Percentiles rank a stretch among this genome's conserved stretches.
Conservation (phyloP, 2,797 vertebrate species). For the Discoglossus pictus region DNA sequence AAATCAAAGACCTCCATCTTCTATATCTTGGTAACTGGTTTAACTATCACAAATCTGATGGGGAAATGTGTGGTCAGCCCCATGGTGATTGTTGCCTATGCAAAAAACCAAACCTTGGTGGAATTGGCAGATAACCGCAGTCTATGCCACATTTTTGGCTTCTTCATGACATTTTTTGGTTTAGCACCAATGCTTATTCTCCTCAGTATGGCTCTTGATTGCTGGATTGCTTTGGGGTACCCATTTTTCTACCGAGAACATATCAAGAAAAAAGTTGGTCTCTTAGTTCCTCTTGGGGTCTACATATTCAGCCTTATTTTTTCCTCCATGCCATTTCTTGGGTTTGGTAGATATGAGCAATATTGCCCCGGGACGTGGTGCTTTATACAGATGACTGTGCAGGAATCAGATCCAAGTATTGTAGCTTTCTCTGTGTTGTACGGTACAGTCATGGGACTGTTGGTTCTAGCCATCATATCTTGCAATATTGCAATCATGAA, state of each 20-base stretch:
- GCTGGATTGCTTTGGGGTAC: slow-evolving; percentile 70
- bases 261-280: slow-evolving; percentile 56
- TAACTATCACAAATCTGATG: slow-evolving; percentile 71
- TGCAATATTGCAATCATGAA: slow-evolving; percentile 72
- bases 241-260: slow-evolving; percentile 71
- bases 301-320: slow-evolving; percentile 62
- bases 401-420: rapidly evolving
- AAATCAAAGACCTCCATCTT: slow-evolving; percentile 63
- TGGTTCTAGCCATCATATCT: slow-evolving; percentile 66
- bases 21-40: slow-evolving; percentile 68
- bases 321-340: slow-evolving; percentile 67
- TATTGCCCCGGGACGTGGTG: slow-evolving; percentile 78
- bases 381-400: slow-evolving; percentile 68
- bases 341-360: slow-evolving; percentile 66
- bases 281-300: slow-evolving; percentile 54
- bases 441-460: slow-evolving; percentile 64
- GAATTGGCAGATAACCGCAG: slow-evolving; percentile 29
- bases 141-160: slow-evolving; percentile 66
- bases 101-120: slow-evolving; percentile 55
- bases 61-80: slow-evolving; percentile 64
- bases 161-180: slow-evolving; percentile 75
- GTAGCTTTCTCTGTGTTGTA: slow-evolving; percentile 68
- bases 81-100: slow-evolving; percentile 58
- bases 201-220: slow-evolving; percentile 75
- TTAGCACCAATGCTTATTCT: slow-evolving; percentile 71